Evolutionary conservation across 2,797 vertebrate species (phyloP), one percentile per base, ranked within the genome.

Genomic region (Rousettus madagascariensis): DNA sequence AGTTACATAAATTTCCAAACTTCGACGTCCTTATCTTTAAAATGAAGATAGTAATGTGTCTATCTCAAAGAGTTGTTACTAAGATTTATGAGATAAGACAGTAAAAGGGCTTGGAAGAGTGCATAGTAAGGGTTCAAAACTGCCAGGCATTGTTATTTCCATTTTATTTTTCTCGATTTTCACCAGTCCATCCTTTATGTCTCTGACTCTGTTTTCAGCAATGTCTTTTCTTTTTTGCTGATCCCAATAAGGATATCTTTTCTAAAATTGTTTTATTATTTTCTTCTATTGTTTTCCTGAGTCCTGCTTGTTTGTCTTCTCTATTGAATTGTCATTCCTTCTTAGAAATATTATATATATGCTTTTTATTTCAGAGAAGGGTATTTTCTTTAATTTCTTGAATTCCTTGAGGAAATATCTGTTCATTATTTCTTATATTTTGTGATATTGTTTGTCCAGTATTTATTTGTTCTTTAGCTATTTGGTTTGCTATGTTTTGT

Each of bases 341-440:
- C 77, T 94, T 94, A 80, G 93, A 92, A 84, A 43, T 59, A 49
- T 9, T 24, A 1, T 55, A 5, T 80, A 46, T 46, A 46, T 55
- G 72, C 63, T 83, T 74, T 38, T 63, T 88, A 65, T 91, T 94
- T 96, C 86, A 80, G 68, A 91, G 86, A 91, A 95, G 72, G 43
- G 6, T 12, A 6, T 68, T 86, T 92, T 85, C 84, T 85, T 83
- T 55, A 36, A 82, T 90, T 46, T 75, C 72, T 59, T 85, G 43
- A 57, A 36, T 77, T 86, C 74, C 10, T 5, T 4, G 8, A 68
- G 41, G 59, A 87, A 94, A 49, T 36, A 0, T 28, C 53, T 90
- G 24, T 84, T 85, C 26, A 33, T 53, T 71, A 12, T 86, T 88
- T 75, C 74, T 90, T 84, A 72, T 4, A 8, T 69, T 43, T 87